These are phyloP conservation scores for Iselma pallidipennis DNA, from an alignment of 2,888 invertebrate species.

Conservation along the genomic window DNA sequence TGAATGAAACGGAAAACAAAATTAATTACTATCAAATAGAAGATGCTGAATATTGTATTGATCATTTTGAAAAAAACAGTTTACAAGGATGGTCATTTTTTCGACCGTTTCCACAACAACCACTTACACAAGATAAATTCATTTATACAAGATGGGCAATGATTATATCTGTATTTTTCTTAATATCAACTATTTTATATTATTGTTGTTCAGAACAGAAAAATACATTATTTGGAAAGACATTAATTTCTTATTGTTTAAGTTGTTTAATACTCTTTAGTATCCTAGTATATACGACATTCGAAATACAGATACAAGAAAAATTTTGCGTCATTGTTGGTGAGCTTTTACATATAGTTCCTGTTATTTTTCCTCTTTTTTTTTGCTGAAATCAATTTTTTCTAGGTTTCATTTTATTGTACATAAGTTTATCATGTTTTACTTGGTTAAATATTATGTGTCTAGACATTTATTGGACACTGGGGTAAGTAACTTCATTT, in stretches of 20 bases:
- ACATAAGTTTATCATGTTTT: constrained; percentile 33
- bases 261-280: constrained; percentile 31
- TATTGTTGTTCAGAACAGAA: constrained; percentile 31
- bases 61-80: constrained; percentile 15
- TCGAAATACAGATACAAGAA: constrained; percentile 13
- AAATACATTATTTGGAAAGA: constrained; percentile 41
- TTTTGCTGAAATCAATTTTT: constrained; percentile 18
- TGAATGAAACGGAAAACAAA: constrained; percentile 13
- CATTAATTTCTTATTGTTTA: constrained; percentile 40
- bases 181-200: constrained; percentile 18
- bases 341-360: constrained; percentile 9
- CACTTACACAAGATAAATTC: constrained; percentile 10
- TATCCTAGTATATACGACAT: constrained; percentile 28
- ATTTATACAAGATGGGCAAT: constrained; percentile 21
- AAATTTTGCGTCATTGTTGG: constrained; percentile 24
- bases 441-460: constrained; percentile 43
- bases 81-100: constrained; percentile 32
- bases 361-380: constrained; percentile 5
- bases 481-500: constrained; percentile 36
- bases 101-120: constrained; percentile 6
- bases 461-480: constrained; percentile 41
- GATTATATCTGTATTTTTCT: constrained; percentile 17
- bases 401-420: constrained; percentile 37
- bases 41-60: constrained; percentile 21
- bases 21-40: constrained; percentile 9